Evolutionary conservation across 1,140 invertebrate species (phyloP).

Genomic region (Drosophila santomea): DNA sequence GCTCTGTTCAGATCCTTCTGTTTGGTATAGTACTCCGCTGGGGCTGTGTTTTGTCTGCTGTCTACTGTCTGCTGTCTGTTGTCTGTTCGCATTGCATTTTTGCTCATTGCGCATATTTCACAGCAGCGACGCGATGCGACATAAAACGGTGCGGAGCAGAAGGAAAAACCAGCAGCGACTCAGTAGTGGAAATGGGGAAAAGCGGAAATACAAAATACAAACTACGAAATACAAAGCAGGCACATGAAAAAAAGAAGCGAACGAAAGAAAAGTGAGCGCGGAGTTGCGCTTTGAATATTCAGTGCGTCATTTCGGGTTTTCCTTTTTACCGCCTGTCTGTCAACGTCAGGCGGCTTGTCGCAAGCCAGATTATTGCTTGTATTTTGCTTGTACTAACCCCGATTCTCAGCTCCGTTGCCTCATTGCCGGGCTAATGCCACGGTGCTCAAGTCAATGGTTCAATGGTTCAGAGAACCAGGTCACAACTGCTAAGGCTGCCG

Average conservation of each 20-base stretch:
- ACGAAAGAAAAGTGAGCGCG: constrained; percentile 43
- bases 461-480: constrained; percentile 48
- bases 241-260: constrained; percentile 6
- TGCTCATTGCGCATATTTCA: constrained; percentile 76
- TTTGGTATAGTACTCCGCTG: constrained; percentile 8
- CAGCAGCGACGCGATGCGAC: constrained; percentile 58
- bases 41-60: constrained; percentile 63
- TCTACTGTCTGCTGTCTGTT: constrained; percentile 67
- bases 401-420: background rate
- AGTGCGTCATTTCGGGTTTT: constrained; percentile 70
- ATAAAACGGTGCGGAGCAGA: constrained; percentile 44
- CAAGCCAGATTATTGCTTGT: constrained; percentile 75
- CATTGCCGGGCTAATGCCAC: constrained; percentile 43
- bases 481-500: constrained; percentile 53
- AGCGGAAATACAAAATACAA: constrained; percentile 22
- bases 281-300: constrained; percentile 79
- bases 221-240: constrained; percentile 42
- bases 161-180: constrained; percentile 33
- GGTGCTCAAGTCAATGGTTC: constrained; percentile 68
- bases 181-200: constrained; percentile 23
- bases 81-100: constrained; percentile 75
- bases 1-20: constrained; percentile 3
- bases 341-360: constrained; percentile 50
- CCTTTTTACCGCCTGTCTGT: constrained; percentile 46
- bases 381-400: constrained; percentile 60